Evolutionary conservation across 2,888 invertebrate species (phyloP), one percentile per base, ranked within the genome.

Genomic region (Nymphalis c-album): DNA sequence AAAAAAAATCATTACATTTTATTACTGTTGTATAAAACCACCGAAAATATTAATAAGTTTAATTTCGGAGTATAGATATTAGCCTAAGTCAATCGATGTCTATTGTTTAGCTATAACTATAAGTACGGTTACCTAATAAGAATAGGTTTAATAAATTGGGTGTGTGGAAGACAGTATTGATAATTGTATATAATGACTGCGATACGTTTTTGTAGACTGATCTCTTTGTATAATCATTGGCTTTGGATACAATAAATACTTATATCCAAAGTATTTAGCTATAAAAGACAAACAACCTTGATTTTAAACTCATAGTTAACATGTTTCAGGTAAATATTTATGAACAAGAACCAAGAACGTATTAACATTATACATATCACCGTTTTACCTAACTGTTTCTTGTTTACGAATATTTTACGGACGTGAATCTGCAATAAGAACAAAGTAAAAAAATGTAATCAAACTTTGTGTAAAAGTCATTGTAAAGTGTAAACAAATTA

Each of bases 51-150:
- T n/a, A n/a, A n/a, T n/a, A n/a, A 55, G 47, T 48, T 61, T 61
- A 61, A 55, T 48, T 61, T 17, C 48, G 48, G 47, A 57, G n/a
- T 66, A 60, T 65, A 66, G 55, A 61, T 60, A 22, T 55, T 55
- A 55, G 51, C 35, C 55, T 50, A 60, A 46, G 65, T 55, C 55
- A 60, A 50, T 55, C 16, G 7, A 10, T 51, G 7, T 10, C 18
- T 8, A 7, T n/a, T 61, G n/a, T 31, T 48, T 55, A 60, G 46
- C 7, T 46, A 22, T 40, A 40, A 26, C 7, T 46, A 22, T 40
- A 40, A 26, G 26, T 60, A 6, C 26, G 51, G 18, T 60, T 60
- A 26, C 26, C 26, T 57, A 31, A 20, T 18, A 35, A 48, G n/a
- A 58, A 45, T 63, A 63, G 40, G 40, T 47, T 55, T 4, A 16